Conservation (phyloP, 2,888 invertebrate genomes). For the Papilio protenor region DNA sequence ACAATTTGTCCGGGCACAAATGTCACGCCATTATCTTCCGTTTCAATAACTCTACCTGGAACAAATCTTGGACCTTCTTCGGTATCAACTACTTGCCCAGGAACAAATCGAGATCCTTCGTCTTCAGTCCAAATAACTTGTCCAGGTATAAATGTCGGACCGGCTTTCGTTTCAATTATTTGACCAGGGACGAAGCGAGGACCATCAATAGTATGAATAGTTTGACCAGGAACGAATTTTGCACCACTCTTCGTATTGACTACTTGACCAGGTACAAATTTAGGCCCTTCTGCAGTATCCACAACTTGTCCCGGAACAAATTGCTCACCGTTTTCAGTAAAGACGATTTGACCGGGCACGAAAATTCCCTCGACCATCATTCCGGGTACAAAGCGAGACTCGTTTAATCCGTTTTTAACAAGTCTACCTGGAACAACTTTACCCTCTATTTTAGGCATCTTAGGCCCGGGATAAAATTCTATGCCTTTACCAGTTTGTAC, state of each 20-base stretch:
- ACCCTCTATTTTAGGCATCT: slow-evolving; percentile 80
- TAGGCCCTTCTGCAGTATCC: slow-evolving; percentile 87
- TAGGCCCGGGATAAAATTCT: slow-evolving; percentile 86
- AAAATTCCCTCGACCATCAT: slow-evolving; percentile 87
- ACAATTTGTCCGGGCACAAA: slow-evolving; percentile 92
- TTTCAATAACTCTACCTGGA: slow-evolving; percentile 89
- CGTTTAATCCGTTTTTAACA: slow-evolving; percentile 84
- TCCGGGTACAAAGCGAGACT: slow-evolving; percentile 88
- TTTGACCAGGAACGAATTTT: slow-evolving; percentile 89
- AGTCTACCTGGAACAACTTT: slow-evolving; percentile 87
- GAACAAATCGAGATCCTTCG: slow-evolving; percentile 85
- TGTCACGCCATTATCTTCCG: slow-evolving; percentile 87
- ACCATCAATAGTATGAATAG: slow-evolving; percentile 88
- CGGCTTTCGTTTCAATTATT: slow-evolving; percentile 89
- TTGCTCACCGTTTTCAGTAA: slow-evolving; percentile 88
- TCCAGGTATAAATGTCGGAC: slow-evolving; percentile 91
- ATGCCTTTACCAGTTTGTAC: slow-evolving; percentile 86
- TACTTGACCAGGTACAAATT: slow-evolving; percentile 91
- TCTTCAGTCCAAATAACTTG: slow-evolving; percentile 88
- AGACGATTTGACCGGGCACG: slow-evolving; percentile 88
- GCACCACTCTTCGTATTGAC: slow-evolving; percentile 87
- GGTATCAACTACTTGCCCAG: slow-evolving; percentile 89
- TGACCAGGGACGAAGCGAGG: slow-evolving; percentile 91
- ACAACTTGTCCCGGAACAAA: slow-evolving; percentile 90
- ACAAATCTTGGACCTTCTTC: slow-evolving; percentile 88